phyloP scores from a whole-genome alignment of 2,113 vertebrate species.

The Hipposideros armiger region DNA sequence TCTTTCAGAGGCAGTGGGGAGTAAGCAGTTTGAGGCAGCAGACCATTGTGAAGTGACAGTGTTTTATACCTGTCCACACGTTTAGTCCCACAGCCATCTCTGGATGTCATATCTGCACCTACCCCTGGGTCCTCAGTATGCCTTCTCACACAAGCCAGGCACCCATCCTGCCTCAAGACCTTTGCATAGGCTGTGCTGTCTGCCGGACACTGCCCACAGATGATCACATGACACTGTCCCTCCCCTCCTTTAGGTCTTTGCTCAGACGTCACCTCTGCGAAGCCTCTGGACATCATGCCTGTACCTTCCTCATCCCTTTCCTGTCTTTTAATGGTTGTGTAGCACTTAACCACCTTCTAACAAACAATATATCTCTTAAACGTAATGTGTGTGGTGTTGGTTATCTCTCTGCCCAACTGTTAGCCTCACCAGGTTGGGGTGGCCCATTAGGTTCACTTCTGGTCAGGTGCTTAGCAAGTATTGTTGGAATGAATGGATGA shows the following conservation, averaged over 20 bases:
- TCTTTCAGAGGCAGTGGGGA: not conserved
- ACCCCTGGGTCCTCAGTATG: not conserved
- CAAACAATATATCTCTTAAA: not conserved
- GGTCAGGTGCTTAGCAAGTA: not conserved
- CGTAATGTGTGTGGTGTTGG: not conserved
- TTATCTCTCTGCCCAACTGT: not conserved
- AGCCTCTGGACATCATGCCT: not conserved
- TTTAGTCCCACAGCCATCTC: too few species aligned
- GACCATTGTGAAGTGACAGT: not conserved
- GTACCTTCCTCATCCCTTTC: not conserved
- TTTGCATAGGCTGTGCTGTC: accelerated
- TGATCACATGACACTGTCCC: not conserved
- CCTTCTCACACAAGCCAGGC: not conserved
- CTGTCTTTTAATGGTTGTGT: too few species aligned
- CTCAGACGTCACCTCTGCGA: not conserved
- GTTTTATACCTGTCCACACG: not conserved
- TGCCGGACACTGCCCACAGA: not conserved
- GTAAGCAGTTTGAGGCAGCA: not conserved
- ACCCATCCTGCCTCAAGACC: not conserved
- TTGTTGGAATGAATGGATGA: not conserved
- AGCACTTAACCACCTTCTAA: not conserved
- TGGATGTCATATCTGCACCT: not conserved
- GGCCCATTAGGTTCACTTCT: not conserved
- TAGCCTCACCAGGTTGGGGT: not conserved
- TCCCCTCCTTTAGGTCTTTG: not conserved